Percentiles rank a stretch among this genome's conserved stretches.
These are phyloP conservation scores for Mamestra configurata DNA, from an alignment of 1,140 invertebrate species.

Conservation along the genomic window DNA sequence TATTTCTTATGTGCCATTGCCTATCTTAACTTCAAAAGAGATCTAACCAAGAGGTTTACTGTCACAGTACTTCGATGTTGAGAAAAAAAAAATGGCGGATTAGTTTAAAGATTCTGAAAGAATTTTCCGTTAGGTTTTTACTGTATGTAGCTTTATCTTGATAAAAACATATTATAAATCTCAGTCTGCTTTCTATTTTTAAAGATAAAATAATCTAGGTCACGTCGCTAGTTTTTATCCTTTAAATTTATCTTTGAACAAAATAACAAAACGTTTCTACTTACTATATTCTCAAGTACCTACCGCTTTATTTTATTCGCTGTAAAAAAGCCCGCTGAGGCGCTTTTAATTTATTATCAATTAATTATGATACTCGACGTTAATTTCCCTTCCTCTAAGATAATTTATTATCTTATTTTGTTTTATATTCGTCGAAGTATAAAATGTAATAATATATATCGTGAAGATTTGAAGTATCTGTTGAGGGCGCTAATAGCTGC, in stretches of 20 bases:
- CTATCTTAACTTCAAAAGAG: too few relatives aligned
- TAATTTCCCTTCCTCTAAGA: conserved; percentile 46
- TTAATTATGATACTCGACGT: conserved; percentile 48
- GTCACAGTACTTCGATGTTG: too few relatives aligned
- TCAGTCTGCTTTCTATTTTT: too few relatives aligned
- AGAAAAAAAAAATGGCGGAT: too few relatives aligned
- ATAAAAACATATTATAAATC: too few relatives aligned
- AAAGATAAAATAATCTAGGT: too few relatives aligned
- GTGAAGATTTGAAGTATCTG: conserved; percentile 2
- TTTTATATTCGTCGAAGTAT: conserved; percentile 35
- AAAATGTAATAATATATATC: neutral
- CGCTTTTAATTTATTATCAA: conserved; percentile 48
- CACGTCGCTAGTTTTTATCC: too few relatives aligned
- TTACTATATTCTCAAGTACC: conserved; percentile 13
- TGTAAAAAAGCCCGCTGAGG: conserved; percentile 33
- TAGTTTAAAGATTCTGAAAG: too few relatives aligned
- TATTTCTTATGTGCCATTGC: too few relatives aligned
- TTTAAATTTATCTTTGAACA: neutral
- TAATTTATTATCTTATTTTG: conserved; percentile 44
- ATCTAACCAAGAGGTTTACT: too few relatives aligned
- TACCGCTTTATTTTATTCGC: conserved; percentile 6
- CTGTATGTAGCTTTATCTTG: too few relatives aligned
- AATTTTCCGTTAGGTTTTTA: too few relatives aligned
- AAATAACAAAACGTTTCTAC: neutral
- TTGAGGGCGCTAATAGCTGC: conserved; percentile 10